phyloP scores from a whole-genome alignment of 2,797 vertebrate species.

The Enteromius argenteus region DNA sequence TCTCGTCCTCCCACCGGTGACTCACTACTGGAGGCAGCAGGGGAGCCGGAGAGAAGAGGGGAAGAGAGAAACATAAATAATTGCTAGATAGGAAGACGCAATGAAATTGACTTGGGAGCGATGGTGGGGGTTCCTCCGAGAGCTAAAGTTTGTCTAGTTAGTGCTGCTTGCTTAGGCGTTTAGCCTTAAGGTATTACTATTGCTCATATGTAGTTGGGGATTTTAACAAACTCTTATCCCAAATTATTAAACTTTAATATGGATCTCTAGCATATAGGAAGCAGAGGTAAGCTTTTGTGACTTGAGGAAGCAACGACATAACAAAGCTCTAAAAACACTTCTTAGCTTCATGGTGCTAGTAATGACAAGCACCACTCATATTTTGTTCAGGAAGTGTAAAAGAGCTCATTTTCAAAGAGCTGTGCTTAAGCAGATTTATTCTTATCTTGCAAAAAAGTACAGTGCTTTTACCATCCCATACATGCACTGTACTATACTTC shows the following conservation, averaged over 20 bases:
- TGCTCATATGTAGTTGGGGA: not conserved
- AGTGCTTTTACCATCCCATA: not conserved
- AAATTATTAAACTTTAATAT: not conserved
- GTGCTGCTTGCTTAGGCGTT: not conserved
- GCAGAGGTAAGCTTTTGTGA: not conserved
- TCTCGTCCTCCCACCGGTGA: constrained; percentile 52
- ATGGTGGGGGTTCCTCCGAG: constrained; percentile 10
- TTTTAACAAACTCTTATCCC: not conserved
- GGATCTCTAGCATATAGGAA: not conserved
- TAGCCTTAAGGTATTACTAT: not conserved
- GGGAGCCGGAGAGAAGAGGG: not conserved
- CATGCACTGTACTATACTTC: not conserved
- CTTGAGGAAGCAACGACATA: not conserved
- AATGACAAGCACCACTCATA: not conserved
- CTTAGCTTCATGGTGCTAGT: not conserved
- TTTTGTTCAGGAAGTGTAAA: not conserved
- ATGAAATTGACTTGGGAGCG: not conserved
- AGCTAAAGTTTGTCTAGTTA: not conserved
- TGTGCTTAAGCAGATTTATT: not conserved
- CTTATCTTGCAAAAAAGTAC: not conserved
- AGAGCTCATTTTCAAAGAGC: not conserved
- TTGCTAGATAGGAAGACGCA: not conserved
- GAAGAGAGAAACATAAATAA: constrained; percentile 8
- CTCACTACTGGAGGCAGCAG: constrained; percentile 40
- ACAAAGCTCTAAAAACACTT: not conserved